phyloP scores from a whole-genome alignment of 2,888 invertebrate species.

The Lomographa bimaculata region DNA sequence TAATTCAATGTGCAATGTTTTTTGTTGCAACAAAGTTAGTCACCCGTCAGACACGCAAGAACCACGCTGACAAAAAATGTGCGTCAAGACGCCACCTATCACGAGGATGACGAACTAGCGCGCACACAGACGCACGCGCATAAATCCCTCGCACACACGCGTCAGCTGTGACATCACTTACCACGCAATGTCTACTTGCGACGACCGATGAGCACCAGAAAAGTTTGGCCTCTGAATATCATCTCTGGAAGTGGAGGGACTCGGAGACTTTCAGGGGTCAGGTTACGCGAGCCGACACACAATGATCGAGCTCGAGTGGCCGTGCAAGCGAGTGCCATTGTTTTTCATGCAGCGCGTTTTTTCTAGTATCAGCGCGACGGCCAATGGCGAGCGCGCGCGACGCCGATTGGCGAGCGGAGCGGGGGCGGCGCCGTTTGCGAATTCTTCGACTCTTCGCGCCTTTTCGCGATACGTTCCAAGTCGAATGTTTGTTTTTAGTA shows the following conservation, averaged over 20 bases:
- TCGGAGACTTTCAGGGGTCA: slow-evolving; percentile 29
- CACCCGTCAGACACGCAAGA: background rate
- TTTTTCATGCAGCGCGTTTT: slow-evolving; percentile 64
- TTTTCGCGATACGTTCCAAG: slow-evolving; percentile 48
- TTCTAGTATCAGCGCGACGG: slow-evolving; percentile 53
- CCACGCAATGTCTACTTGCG: slow-evolving; percentile 40
- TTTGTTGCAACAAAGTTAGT: slow-evolving; percentile 4
- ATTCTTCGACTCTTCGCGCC: slow-evolving; percentile 60
- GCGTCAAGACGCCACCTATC: slow-evolving; percentile 41
- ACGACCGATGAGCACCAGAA: slow-evolving; percentile 20
- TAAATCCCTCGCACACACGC: slow-evolving; percentile 38
- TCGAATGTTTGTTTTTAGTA: slow-evolving; percentile 54
- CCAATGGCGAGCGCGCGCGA: slow-evolving; percentile 56
- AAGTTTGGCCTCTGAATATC: background rate
- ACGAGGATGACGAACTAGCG: slow-evolving; percentile 31
- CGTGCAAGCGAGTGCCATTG: slow-evolving; percentile 72
- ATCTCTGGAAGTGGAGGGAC: slow-evolving; percentile 12
- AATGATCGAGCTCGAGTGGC: slow-evolving; percentile 52
- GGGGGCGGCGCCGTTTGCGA: slow-evolving; percentile 53
- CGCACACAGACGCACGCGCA: slow-evolving; percentile 45
- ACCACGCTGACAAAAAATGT: slow-evolving; percentile 1
- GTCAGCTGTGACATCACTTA: slow-evolving; percentile 44
- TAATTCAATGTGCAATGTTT: slow-evolving; percentile 1
- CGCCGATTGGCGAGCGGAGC: slow-evolving; percentile 56
- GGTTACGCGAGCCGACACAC: slow-evolving; percentile 40